Evolutionary conservation across 2,113 vertebrate genomes (phyloP).

Genomic region (Prietella phreatophila): DNA sequence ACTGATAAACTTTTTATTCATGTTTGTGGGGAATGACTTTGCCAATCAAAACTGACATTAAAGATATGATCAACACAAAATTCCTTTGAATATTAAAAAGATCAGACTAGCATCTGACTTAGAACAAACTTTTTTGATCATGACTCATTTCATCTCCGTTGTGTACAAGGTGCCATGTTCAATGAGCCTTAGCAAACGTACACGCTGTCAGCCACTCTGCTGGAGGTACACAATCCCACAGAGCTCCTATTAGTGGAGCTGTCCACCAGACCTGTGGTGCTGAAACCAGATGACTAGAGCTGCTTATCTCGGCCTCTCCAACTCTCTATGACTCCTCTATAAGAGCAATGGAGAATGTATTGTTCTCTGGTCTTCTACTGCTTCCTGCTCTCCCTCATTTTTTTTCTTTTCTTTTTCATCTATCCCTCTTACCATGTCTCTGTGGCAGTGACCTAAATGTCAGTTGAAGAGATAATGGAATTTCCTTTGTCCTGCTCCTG

Average conservation of each 20-base stretch:
- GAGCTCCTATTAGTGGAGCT: conserved; percentile 52
- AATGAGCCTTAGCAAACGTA: neutral
- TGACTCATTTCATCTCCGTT: conserved; percentile 5
- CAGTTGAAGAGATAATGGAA: conserved; percentile 76
- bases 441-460: conserved; percentile 66
- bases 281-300: conserved; percentile 53
- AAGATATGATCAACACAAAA: neutral
- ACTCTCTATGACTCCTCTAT: neutral
- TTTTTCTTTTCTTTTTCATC: neutral
- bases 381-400: neutral
- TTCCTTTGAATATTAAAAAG: neutral
- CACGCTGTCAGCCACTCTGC: neutral
- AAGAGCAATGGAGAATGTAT: neutral
- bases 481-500: conserved; percentile 63
- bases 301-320: neutral
- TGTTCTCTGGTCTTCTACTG: neutral
- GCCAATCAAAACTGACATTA: neutral
- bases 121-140: conserved; percentile 3
- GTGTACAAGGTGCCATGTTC: neutral
- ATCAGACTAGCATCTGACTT: neutral
- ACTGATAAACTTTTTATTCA: neutral
- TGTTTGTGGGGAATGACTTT: neutral
- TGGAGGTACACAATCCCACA: neutral
- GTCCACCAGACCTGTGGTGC: conserved; percentile 61
- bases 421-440: neutral